A percentile compares a stretch with the other conserved stretches of the same genome.
phyloP scores from a whole-genome alignment of 2,113 vertebrate species.

The Lates calcarifer region DNA sequence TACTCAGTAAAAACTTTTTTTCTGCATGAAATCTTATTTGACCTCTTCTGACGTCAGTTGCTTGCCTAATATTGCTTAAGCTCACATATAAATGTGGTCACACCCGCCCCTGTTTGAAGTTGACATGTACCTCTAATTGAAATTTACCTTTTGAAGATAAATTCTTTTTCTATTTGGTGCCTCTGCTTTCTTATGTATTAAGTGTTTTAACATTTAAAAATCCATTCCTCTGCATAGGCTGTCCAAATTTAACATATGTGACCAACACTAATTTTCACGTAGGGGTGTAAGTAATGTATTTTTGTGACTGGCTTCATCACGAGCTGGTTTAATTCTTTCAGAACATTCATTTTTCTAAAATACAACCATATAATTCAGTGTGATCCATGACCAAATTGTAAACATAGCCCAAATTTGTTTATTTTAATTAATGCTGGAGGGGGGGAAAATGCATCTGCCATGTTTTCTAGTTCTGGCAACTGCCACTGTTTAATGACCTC shows the following conservation, averaged over 20 bases:
- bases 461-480: slow-evolving; percentile 31
- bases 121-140: slow-evolving; percentile 11
- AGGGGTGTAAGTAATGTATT: not conserved
- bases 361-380: slow-evolving; percentile 1
- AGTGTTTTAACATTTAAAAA: not conserved
- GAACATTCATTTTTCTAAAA: not conserved
- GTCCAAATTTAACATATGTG: not conserved
- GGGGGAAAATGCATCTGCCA: slow-evolving; percentile 22
- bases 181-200: no score
- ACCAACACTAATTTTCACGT: not conserved
- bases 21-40: not conserved
- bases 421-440: slow-evolving; percentile 33
- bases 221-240: not conserved
- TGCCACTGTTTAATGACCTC: slow-evolving; percentile 30
- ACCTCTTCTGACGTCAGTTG: not conserved
- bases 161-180: not conserved
- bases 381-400: slow-evolving; percentile 22
- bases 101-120: slow-evolving; percentile 29
- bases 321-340: slow-evolving; percentile 8
- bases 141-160: slow-evolving; percentile 27
- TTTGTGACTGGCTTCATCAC: not conserved
- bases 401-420: slow-evolving; percentile 50
- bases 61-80: slow-evolving; percentile 36
- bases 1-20: not conserved
- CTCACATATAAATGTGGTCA: slow-evolving; percentile 23